Evolutionary conservation across 2,797 vertebrate species (phyloP).

Genomic region (Nannoperca australis): DNA sequence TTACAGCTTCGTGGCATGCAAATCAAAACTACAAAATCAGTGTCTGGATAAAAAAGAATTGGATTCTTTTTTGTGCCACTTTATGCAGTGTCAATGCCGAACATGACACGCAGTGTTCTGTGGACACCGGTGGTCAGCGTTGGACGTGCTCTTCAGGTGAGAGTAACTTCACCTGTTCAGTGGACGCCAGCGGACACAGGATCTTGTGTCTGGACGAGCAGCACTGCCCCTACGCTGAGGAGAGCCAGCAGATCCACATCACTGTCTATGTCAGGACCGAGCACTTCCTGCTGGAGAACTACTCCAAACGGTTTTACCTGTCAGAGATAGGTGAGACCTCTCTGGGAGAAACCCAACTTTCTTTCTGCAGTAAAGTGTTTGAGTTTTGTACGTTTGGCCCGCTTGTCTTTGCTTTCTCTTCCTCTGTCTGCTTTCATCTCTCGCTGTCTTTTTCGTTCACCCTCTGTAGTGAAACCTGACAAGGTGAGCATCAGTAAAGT

Average conservation of each 20-base stretch:
- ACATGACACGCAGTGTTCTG: constrained; percentile 29
- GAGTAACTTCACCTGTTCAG: constrained; percentile 73
- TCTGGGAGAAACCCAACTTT: no score
- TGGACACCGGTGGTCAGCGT: constrained; percentile 21
- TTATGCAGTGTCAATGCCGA: constrained; percentile 20
- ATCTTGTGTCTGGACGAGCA: constrained; percentile 74
- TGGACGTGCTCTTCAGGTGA: constrained; percentile 69
- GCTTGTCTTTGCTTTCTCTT: background rate
- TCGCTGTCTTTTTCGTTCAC: background rate
- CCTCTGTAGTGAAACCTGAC: constrained; percentile 82
- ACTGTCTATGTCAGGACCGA: constrained; percentile 66
- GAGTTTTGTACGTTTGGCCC: background rate
- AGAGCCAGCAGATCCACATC: constrained; percentile 68
- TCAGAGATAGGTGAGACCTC: constrained; percentile 80
- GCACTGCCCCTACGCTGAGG: constrained; percentile 81
- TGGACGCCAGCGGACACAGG: constrained; percentile 52
- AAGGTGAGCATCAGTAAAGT: constrained; percentile 67
- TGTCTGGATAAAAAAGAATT: background rate
- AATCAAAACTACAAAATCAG: background rate
- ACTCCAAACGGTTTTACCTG: constrained; percentile 73
- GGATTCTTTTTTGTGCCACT: background rate
- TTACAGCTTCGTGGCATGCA: background rate
- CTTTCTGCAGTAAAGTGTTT: no score
- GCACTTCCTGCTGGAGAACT: constrained; percentile 77
- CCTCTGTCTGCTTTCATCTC: background rate